Evolutionary conservation across 2,888 invertebrate genomes (phyloP).

Genomic region (Andrena marginata): DNA sequence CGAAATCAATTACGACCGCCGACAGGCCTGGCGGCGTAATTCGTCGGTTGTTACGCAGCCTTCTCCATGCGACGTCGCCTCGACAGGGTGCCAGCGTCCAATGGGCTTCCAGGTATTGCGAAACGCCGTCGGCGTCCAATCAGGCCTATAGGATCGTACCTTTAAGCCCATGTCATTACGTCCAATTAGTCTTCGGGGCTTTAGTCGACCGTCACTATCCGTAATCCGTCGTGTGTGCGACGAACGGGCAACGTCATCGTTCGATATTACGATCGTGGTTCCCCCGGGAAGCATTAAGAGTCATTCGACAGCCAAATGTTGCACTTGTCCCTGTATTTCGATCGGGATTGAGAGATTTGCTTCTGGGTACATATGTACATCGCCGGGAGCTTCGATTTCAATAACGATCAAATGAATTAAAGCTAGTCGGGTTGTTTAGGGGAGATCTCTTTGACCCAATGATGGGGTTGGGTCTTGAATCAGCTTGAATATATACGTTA

Average conservation of each 20-base stretch:
- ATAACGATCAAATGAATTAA: not conserved
- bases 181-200: slow-evolving; percentile 73
- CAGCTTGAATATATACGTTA: no score
- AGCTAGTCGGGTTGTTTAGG: no score
- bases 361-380: no score
- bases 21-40: slow-evolving; percentile 70
- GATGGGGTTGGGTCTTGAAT: no score
- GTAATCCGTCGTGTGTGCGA: slow-evolving; percentile 64
- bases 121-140: slow-evolving; percentile 79
- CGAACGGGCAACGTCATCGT: slow-evolving; percentile 69
- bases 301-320: slow-evolving; percentile 1
- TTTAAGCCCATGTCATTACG: slow-evolving; percentile 77
- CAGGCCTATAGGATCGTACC: slow-evolving; percentile 67
- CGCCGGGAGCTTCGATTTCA: not conserved
- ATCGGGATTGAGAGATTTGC: no score
- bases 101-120: slow-evolving; percentile 75
- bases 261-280: slow-evolving; percentile 64
- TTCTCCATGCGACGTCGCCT: slow-evolving; percentile 70
- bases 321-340: not conserved
- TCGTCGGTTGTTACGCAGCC: slow-evolving; percentile 71
- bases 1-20: slow-evolving; percentile 77
- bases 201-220: slow-evolving; percentile 60
- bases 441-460: no score
- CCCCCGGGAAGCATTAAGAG: slow-evolving; percentile 9
- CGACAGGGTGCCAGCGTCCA: slow-evolving; percentile 72